Evolutionary conservation across 2,888 invertebrate species (phyloP).

Genomic region (Patella ulyssiponensis): DNA sequence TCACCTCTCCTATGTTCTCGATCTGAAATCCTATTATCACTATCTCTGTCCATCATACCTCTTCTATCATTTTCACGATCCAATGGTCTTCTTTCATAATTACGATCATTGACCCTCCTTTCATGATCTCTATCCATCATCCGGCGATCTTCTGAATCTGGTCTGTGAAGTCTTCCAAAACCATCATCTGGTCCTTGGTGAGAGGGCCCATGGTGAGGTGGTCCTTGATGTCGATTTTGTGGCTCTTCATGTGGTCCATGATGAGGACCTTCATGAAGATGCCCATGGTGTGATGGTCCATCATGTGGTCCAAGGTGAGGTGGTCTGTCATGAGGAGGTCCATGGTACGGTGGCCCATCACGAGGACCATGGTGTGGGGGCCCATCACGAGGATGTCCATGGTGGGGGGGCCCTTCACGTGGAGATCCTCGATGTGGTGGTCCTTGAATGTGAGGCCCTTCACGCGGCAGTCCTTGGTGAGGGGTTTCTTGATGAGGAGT

Average conservation of each 20-base stretch:
- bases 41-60: neutral
- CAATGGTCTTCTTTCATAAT: slow-evolving; percentile 13
- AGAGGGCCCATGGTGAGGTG: too few species aligned
- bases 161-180: too few species aligned
- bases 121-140: too few species aligned
- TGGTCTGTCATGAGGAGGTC: neutral
- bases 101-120: too few species aligned
- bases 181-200: too few species aligned
- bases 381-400: neutral
- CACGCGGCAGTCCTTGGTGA: slow-evolving; percentile 14
- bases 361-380: slow-evolving; percentile 9
- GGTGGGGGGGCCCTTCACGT: slow-evolving; percentile 3
- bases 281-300: neutral
- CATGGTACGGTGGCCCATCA: neutral
- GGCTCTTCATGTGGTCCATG: neutral
- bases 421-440: slow-evolving; percentile 17
- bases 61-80: slow-evolving; percentile 8
- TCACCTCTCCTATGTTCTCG: slow-evolving; percentile 17
- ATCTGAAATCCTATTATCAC: neutral
- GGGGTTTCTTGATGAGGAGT: too few species aligned
- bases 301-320: neutral
- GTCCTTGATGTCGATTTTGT: neutral
- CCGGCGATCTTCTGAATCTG: too few species aligned
- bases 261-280: slow-evolving; percentile 1
- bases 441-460: slow-evolving; percentile 15